Conservation (phyloP, 2,113 vertebrate genomes). For the Brachypodius melanocephalos region DNA sequence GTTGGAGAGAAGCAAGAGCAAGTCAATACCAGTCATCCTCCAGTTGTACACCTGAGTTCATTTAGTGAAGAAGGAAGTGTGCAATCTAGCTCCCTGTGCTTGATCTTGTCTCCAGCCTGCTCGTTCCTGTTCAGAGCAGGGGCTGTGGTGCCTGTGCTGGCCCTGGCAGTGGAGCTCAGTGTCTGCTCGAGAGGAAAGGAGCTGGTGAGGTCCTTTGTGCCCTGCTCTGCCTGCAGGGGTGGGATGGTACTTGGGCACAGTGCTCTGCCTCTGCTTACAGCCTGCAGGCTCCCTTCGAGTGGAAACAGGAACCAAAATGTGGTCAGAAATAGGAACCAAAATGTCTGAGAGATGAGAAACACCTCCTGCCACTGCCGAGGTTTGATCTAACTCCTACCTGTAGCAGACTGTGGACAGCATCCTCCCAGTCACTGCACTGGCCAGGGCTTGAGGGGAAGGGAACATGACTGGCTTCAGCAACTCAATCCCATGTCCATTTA, state of each 20-base stretch:
- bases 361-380: neutral
- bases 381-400: neutral
- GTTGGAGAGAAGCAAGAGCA: neutral
- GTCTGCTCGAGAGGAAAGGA: neutral
- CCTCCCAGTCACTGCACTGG: neutral
- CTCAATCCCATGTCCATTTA: neutral
- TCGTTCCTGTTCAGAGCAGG: neutral
- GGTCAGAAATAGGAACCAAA: neutral
- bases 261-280: neutral
- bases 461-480: neutral
- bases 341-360: neutral
- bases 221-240: neutral
- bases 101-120: neutral
- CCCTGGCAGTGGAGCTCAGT: neutral
- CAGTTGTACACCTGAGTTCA: neutral
- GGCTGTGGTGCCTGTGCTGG: neutral
- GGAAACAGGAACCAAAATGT: neutral
- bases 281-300: neutral
- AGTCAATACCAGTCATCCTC: neutral
- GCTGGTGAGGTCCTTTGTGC: neutral
- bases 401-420: neutral
- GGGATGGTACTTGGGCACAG: too few species aligned
- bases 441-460: rapidly evolving
- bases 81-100: neutral
- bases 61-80: neutral